These are phyloP conservation scores for Pemphigus obesinymphae DNA, from an alignment of 1,140 invertebrate genomes.

Conservation along the genomic window DNA sequence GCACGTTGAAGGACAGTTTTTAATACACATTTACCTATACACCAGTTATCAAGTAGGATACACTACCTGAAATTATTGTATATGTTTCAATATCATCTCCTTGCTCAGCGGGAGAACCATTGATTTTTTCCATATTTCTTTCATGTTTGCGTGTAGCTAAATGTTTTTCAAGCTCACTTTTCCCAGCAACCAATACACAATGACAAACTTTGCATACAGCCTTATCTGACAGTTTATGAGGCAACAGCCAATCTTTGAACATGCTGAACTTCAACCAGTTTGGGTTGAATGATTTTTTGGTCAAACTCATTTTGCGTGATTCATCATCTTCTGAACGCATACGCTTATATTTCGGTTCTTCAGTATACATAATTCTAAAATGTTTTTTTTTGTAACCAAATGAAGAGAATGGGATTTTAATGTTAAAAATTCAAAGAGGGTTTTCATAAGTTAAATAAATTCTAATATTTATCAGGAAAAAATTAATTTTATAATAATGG, in stretches of 20 bases:
- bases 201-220: constrained; percentile 48
- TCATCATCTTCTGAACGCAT: constrained; percentile 26
- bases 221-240: constrained; percentile 46
- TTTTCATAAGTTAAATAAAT: neutral
- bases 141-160: constrained; percentile 48
- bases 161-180: constrained; percentile 50
- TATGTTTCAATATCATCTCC: constrained; percentile 28
- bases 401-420: constrained; percentile 20
- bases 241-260: constrained; percentile 47
- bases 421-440: neutral
- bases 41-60: constrained; percentile 23
- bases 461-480: neutral
- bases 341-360: constrained; percentile 33
- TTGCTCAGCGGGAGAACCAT: constrained; percentile 25
- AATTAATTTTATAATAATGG: neutral
- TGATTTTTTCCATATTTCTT: constrained; percentile 41
- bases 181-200: constrained; percentile 48
- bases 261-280: constrained; percentile 47
- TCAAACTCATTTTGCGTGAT: constrained; percentile 36
- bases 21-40: neutral
- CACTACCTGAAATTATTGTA: constrained; percentile 30
- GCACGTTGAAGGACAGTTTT: constrained; percentile 36
- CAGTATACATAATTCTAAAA: constrained; percentile 36
- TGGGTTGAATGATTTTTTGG: constrained; percentile 43
- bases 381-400: constrained; percentile 27